phyloP scores from a whole-genome alignment of 2,797 vertebrate genomes.

The Melanogrammus aeglefinus region DNA sequence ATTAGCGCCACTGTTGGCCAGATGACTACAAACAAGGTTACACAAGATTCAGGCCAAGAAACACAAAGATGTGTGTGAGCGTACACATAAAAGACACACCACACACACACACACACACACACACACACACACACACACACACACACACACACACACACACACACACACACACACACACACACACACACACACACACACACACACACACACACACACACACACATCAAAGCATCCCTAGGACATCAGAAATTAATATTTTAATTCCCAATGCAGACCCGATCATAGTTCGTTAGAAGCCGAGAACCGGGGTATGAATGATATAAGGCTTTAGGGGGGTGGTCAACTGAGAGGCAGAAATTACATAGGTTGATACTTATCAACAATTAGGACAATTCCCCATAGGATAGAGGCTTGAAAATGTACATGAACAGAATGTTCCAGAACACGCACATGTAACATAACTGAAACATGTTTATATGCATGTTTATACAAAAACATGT shows the following conservation, averaged over 20 bases:
- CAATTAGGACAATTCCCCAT: no score
- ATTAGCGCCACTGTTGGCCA: slow-evolving; percentile 40
- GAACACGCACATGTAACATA: not conserved
- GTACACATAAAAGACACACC: not conserved
- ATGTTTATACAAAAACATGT: not conserved
- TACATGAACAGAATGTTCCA: not conserved
- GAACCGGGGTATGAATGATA: no score
- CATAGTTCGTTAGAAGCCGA: no score
- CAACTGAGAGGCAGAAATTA: no score
- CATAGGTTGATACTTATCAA: no score
- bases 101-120: slow-evolving; percentile 10
- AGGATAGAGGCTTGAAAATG: not conserved
- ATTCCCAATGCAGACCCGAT: no score
- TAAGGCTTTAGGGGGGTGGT: no score
- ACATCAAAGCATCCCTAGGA: not conserved
- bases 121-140: no score
- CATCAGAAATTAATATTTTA: no score
- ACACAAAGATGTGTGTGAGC: not conserved
- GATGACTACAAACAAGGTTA: not conserved
- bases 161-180: slow-evolving; percentile 9
- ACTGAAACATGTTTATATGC: not conserved
- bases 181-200: slow-evolving; percentile 12
- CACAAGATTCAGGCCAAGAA: not conserved
- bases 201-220: not conserved
- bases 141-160: slow-evolving; percentile 1